phyloP scores from a whole-genome alignment of 2,797 vertebrate species.

The Neosilurus hyrtlii region DNA sequence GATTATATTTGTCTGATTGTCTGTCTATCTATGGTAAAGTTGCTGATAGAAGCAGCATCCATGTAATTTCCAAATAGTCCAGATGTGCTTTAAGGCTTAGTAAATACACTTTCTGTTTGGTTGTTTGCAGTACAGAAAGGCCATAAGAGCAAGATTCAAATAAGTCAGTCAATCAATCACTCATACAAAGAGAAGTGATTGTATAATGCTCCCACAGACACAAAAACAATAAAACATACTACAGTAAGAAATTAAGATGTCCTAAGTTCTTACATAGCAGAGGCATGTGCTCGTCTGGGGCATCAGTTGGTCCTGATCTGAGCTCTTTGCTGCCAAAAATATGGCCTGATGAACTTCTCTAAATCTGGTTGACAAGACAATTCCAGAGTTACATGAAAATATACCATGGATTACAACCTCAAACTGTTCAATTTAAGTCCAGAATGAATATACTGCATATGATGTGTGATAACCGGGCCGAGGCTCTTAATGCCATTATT shows the following conservation, averaged over 20 bases:
- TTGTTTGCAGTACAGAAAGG: background rate
- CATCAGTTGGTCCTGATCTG: background rate
- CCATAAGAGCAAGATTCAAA: background rate
- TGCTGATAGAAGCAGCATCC: background rate
- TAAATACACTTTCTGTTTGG: background rate
- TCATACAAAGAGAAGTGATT: background rate
- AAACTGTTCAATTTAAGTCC: background rate
- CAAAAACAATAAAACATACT: background rate
- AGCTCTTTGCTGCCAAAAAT: background rate
- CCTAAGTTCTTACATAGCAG: too few relatives aligned
- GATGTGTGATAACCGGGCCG: background rate
- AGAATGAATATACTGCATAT: background rate
- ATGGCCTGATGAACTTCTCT: background rate
- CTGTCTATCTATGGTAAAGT: background rate
- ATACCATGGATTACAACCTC: background rate
- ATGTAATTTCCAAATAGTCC: background rate
- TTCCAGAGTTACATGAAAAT: background rate
- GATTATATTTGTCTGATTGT: background rate
- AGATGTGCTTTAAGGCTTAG: background rate
- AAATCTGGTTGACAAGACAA: background rate
- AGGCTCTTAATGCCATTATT: background rate
- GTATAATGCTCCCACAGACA: background rate
- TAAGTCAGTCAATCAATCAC: background rate
- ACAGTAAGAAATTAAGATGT: background rate
- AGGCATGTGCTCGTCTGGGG: background rate